These are phyloP conservation scores for Tympanuchus pallidicinctus DNA, from an alignment of 2,113 vertebrate species.

Conservation along the genomic window DNA sequence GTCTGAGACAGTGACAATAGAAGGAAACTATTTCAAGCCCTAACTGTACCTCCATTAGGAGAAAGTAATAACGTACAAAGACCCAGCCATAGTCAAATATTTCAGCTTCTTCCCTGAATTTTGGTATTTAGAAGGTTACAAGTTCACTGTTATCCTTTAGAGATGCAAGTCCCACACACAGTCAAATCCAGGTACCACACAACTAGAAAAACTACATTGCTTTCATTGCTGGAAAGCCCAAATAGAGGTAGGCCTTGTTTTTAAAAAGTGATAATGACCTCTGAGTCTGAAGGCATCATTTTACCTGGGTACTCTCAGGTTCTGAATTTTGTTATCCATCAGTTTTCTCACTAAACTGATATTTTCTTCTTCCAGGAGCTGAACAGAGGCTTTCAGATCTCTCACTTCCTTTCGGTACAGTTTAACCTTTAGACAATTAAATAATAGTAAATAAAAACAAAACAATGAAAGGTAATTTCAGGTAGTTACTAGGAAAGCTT, in stretches of 20 bases:
- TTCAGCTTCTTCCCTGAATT: background rate
- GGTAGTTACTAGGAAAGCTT: background rate
- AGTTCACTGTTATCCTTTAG: background rate
- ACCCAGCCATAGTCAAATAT: background rate
- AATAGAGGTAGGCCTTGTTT: background rate
- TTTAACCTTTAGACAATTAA: slow-evolving; percentile 71
- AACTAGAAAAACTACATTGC: background rate
- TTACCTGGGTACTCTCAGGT: slow-evolving; percentile 78
- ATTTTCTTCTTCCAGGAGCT: slow-evolving; percentile 83
- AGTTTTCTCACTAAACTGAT: slow-evolving; percentile 74
- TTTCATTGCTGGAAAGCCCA: background rate
- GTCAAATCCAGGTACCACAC: background rate
- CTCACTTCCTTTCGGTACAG: slow-evolving; percentile 72
- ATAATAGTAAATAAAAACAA: background rate
- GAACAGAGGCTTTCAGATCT: slow-evolving; percentile 71
- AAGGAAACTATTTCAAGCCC: background rate
- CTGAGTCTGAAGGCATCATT: background rate
- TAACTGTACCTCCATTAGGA: background rate
- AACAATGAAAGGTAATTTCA: background rate
- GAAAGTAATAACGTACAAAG: background rate
- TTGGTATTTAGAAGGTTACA: background rate
- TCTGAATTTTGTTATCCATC: slow-evolving; percentile 71
- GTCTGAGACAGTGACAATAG: background rate
- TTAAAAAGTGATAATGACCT: background rate
- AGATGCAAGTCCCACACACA: background rate